These are phyloP conservation scores for Naja naja DNA, from an alignment of 2,113 vertebrate species.

Conservation along the genomic window DNA sequence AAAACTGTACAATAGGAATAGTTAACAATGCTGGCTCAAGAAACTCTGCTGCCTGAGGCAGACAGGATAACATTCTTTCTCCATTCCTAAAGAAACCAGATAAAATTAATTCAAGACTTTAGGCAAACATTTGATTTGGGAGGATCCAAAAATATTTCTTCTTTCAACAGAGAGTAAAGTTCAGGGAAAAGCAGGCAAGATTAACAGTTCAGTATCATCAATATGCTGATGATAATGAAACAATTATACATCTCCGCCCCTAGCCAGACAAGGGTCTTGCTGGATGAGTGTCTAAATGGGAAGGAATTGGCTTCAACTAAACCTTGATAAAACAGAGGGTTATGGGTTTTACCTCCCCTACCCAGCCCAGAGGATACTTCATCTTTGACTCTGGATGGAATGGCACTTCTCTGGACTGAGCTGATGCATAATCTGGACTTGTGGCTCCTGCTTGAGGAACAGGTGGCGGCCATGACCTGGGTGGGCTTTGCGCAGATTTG, in stretches of 20 bases:
- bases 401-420: background rate
- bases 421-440: background rate
- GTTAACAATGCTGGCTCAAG: background rate
- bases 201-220: background rate
- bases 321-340: background rate
- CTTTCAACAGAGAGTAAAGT: background rate
- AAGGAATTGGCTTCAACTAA: background rate
- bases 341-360: background rate
- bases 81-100: background rate
- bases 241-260: background rate
- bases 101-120: background rate
- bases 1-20: background rate
- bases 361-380: background rate
- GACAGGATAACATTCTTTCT: background rate
- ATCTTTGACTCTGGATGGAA: background rate
- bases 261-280: background rate
- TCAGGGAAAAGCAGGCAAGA: background rate
- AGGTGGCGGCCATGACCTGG: background rate
- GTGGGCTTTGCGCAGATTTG: background rate
- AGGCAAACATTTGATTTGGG: background rate
- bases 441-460: background rate
- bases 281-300: background rate
- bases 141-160: background rate
- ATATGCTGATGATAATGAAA: background rate
- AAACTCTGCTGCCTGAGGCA: background rate